Conservation (phyloP, 1,140 invertebrate species). For the Chelonus insularis region DNA sequence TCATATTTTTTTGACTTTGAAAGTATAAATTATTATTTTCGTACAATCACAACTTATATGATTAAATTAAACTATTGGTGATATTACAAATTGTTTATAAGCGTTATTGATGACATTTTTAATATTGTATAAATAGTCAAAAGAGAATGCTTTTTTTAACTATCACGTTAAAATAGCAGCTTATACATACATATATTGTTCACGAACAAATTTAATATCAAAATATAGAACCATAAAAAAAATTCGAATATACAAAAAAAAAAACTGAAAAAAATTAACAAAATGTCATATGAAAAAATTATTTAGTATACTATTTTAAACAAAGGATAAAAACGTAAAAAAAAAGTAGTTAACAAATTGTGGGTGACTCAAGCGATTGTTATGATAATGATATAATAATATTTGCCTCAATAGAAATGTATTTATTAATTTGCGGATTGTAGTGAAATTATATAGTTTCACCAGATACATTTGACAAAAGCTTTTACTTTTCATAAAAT, state of each 20-base stretch:
- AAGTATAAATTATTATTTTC: neutral
- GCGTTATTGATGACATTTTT: neutral
- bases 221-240: too few relatives aligned
- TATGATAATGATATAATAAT: too few relatives aligned
- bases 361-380: too few relatives aligned
- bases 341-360: too few relatives aligned
- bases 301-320: too few relatives aligned
- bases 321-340: too few relatives aligned
- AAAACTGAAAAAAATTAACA: too few relatives aligned
- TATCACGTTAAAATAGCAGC: neutral
- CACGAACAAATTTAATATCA: too few relatives aligned
- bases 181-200: neutral
- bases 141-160: neutral
- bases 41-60: neutral
- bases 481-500: constrained; percentile 16
- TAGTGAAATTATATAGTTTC: neutral
- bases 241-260: too few relatives aligned
- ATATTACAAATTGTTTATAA: neutral
- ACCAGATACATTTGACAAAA: neutral
- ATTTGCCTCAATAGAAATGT: neutral
- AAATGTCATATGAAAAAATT: too few relatives aligned
- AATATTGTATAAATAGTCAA: neutral
- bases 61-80: neutral
- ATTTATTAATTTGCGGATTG: neutral
- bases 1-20: too few relatives aligned